Percentiles rank a stretch among this genome's conserved stretches.
These are phyloP conservation scores for Nudaria mundana DNA, from an alignment of 2,888 invertebrate species.

Conservation along the genomic window DNA sequence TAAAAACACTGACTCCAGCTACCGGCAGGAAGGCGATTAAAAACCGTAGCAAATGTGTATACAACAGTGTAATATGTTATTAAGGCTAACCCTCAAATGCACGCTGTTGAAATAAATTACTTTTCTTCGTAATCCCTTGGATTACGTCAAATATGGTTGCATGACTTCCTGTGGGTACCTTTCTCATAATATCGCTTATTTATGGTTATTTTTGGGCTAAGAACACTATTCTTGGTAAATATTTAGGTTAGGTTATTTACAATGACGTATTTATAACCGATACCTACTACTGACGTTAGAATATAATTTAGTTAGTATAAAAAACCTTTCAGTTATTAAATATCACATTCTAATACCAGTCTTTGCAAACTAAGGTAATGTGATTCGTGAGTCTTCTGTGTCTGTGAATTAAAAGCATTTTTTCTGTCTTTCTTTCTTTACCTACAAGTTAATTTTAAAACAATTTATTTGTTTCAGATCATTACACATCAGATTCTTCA, in stretches of 20 bases:
- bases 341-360: no score
- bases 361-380: no score
- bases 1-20: slow-evolving; percentile 23
- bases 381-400: no score
- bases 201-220: neutral
- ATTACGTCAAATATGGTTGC: slow-evolving; percentile 1
- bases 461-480: slow-evolving; percentile 30
- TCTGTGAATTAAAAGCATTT: no score
- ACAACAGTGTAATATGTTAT: slow-evolving; percentile 27
- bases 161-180: neutral
- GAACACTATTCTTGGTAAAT: neutral
- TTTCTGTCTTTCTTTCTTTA: no score
- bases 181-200: neutral
- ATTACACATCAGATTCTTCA: slow-evolving; percentile 10
- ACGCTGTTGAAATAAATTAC: slow-evolving; percentile 22
- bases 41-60: slow-evolving; percentile 30
- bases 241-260: no score
- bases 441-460: neutral
- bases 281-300: no score
- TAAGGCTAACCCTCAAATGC: slow-evolving; percentile 16
- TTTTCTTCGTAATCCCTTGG: slow-evolving; percentile 13
- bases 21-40: slow-evolving; percentile 25
- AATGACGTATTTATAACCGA: no score
- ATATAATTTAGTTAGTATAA: no score
- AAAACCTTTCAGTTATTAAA: no score